A percentile compares a stretch with the other conserved stretches of the same genome.
Conservation (phyloP, 2,888 invertebrate genomes). For the Mythimna pallens region DNA sequence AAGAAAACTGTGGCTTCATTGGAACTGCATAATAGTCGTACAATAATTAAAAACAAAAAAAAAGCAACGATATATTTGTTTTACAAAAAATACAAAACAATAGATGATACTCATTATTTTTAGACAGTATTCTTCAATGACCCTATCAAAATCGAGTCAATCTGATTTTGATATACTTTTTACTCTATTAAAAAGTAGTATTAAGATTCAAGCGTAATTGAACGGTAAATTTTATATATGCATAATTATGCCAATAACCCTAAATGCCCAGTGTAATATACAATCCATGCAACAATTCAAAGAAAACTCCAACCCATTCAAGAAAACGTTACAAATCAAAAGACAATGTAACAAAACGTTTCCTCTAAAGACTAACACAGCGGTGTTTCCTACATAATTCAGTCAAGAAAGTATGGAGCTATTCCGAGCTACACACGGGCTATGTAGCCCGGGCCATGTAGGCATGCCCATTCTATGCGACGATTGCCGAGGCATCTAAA, state of each 20-base stretch:
- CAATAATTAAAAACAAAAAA: too few species aligned
- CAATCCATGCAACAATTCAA: slow-evolving; percentile 5
- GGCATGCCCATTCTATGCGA: slow-evolving; percentile 55
- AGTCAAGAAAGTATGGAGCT: slow-evolving; percentile 49
- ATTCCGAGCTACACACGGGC: slow-evolving; percentile 13
- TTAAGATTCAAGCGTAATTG: too few species aligned
- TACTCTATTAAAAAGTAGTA: too few species aligned
- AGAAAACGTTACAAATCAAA: slow-evolving; percentile 20
- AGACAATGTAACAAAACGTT: slow-evolving; percentile 42
- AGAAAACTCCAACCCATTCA: slow-evolving; percentile 30
- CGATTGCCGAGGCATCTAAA: slow-evolving; percentile 68
- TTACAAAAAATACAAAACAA: too few species aligned
- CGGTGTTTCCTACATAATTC: slow-evolving; percentile 39
- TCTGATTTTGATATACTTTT: too few species aligned
- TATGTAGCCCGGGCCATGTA: slow-evolving; percentile 47
- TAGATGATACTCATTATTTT: too few species aligned
- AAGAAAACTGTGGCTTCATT: too few species aligned
- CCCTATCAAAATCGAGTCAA: too few species aligned
- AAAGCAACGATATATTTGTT: too few species aligned
- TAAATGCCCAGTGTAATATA: background rate
- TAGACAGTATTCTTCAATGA: too few species aligned
- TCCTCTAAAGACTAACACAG: slow-evolving; percentile 19
- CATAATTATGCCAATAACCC: background rate
- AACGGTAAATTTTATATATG: background rate
- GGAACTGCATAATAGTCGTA: too few species aligned